A percentile compares a stretch with the other conserved stretches of the same genome.
Evolutionary conservation across 2,113 vertebrate genomes (phyloP).

Genomic region (Alligator mississippiensis): DNA sequence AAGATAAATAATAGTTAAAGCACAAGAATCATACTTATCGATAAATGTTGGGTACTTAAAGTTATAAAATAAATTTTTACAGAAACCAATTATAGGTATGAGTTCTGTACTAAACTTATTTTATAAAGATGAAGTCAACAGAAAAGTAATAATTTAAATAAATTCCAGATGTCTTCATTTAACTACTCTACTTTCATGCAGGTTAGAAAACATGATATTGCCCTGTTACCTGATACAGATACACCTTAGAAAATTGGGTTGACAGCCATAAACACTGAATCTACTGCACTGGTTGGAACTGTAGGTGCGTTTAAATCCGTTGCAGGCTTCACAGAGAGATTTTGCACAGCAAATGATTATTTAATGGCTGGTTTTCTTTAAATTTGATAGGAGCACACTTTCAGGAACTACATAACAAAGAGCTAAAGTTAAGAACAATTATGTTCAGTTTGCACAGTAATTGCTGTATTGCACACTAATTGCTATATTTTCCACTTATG

Average conservation of each 20-base stretch:
- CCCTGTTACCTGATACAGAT: neutral
- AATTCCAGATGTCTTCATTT: conserved; percentile 18
- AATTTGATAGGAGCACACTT: neutral
- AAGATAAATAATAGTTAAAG: neutral
- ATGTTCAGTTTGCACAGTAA: neutral
- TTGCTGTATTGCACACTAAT: neutral
- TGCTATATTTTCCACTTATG: too few relatives aligned
- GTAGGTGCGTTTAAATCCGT: neutral
- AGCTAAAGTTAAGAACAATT: neutral
- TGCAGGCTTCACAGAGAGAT: conserved; percentile 8
- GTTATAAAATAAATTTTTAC: neutral
- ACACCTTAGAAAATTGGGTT: neutral
- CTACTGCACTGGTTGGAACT: neutral
- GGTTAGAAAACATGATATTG: neutral
- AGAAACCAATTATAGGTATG: neutral
- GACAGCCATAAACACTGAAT: neutral
- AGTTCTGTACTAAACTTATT: neutral
- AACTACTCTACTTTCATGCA: neutral
- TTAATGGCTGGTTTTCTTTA: too few relatives aligned
- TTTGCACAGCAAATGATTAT: too few relatives aligned
- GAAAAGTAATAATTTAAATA: neutral
- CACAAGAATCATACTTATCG: neutral
- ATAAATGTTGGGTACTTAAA: neutral
- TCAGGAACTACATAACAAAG: neutral
- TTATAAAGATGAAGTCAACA: conserved; percentile 22